Percentiles rank a stretch among this genome's conserved stretches.
phyloP scores from a whole-genome alignment of 1,140 invertebrate species.

The Hypsibius dujardini region DNA sequence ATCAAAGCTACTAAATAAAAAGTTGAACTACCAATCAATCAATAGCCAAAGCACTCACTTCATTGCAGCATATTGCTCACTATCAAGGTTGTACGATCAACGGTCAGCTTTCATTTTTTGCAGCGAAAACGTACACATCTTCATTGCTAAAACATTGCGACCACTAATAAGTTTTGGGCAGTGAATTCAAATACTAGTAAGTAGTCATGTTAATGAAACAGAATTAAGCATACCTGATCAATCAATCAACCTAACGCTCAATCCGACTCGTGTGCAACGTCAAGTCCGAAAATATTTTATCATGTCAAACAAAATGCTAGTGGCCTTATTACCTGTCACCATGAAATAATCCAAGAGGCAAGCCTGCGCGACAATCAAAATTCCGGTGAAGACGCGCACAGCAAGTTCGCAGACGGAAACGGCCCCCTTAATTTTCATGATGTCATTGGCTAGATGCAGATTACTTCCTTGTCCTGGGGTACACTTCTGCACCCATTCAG shows the following conservation, averaged over 20 bases:
- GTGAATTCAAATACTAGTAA: background rate
- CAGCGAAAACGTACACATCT: background rate
- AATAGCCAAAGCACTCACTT: too few relatives aligned
- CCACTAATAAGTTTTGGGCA: background rate
- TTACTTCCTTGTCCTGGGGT: too few relatives aligned
- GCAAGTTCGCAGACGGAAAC: background rate
- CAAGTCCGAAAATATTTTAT: background rate
- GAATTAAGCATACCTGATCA: background rate
- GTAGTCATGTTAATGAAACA: background rate
- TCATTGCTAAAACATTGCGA: background rate
- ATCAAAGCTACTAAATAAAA: background rate
- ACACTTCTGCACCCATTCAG: too few relatives aligned
- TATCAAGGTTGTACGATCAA: too few relatives aligned
- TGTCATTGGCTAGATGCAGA: too few relatives aligned
- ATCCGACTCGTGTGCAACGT: background rate
- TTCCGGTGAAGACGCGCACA: background rate
- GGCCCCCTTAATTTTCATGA: background rate
- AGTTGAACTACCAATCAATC: too few relatives aligned
- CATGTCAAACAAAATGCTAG: background rate
- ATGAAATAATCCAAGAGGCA: conserved; percentile 14
- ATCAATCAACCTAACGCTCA: background rate
- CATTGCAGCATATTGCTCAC: too few relatives aligned
- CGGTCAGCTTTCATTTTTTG: too few relatives aligned
- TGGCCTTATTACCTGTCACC: background rate
- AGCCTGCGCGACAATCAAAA: background rate